phyloP scores from a whole-genome alignment of 2,888 invertebrate genomes.

The Caenorhabditis sinica region DNA sequence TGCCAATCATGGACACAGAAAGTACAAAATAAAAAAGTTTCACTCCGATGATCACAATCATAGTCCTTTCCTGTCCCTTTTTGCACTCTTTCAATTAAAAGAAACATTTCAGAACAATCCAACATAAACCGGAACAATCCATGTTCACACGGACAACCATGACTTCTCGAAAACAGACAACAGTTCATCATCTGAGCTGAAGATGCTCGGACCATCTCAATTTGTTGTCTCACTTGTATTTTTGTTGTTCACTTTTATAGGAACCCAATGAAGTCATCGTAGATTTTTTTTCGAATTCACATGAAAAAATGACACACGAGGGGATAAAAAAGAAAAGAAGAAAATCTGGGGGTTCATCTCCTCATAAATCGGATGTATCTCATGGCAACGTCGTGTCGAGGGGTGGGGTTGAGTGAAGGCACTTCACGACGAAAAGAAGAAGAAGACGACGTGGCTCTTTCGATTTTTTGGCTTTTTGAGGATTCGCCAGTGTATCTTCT shows the following conservation, averaged over 20 bases:
- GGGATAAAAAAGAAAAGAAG: conserved; percentile 12
- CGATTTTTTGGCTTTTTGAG: background rate
- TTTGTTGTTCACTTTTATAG: conserved; percentile 13
- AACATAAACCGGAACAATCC: conserved; percentile 39
- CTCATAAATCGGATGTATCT: conserved; percentile 38
- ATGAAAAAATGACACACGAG: background rate
- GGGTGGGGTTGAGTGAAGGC: conserved; percentile 5
- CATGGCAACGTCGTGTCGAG: conserved; percentile 26
- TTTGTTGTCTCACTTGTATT: background rate
- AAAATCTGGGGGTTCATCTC: conserved; percentile 15
- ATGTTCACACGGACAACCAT: conserved; percentile 51
- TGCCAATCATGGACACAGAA: no score
- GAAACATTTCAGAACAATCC: conserved; percentile 10
- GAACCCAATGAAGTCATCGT: conserved; percentile 30
- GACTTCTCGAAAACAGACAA: conserved; percentile 15
- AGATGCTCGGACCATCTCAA: background rate
- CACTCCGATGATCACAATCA: no score
- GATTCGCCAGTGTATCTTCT: background rate
- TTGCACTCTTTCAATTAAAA: background rate
- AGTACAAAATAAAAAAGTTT: no score
- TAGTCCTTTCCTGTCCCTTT: background rate
- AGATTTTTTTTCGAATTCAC: background rate
- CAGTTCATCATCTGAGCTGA: conserved; percentile 12
- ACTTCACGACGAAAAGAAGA: background rate
- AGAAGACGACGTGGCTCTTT: background rate